Conservation (phyloP, 2,797 vertebrate genomes). For the Silurus aristotelis region DNA sequence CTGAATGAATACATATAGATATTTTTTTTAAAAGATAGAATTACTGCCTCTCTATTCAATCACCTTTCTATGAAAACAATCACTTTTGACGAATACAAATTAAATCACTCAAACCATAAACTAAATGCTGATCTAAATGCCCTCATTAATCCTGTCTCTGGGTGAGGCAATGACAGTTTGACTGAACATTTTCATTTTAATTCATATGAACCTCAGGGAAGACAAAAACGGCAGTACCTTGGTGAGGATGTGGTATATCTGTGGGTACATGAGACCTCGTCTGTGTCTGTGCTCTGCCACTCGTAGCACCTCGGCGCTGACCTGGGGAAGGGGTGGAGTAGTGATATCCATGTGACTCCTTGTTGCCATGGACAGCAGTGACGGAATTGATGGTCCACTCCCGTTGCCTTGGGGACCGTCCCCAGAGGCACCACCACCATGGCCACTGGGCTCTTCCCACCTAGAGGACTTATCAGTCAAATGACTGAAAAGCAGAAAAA, state of each 20-base stretch:
- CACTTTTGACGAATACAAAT: background rate
- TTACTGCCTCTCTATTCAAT: background rate
- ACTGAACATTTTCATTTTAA: background rate
- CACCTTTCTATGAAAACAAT: background rate
- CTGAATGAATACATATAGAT: no score
- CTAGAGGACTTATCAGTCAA: conserved; percentile 80
- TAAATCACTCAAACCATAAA: background rate
- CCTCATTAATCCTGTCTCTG: background rate
- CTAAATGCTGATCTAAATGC: background rate
- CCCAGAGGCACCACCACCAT: conserved; percentile 71
- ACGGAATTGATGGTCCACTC: conserved; percentile 84
- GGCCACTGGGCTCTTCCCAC: conserved; percentile 81
- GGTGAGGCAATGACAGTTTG: background rate
- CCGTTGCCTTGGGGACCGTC: conserved; percentile 79
- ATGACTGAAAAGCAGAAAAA: conserved; percentile 71
- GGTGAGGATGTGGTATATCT: conserved; percentile 91
- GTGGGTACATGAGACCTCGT: conserved; percentile 91
- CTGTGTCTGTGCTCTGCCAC: conserved; percentile 91
- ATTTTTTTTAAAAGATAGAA: no score
- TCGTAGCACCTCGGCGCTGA: conserved; percentile 87
- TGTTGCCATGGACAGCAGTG: conserved; percentile 90
- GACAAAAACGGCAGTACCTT: conserved; percentile 70
- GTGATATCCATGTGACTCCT: conserved; percentile 94
- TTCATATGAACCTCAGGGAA: background rate
- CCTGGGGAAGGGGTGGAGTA: conserved; percentile 87